These are phyloP conservation scores for Lasioglossum calceatum DNA, from an alignment of 2,888 invertebrate genomes.

Conservation along the genomic window DNA sequence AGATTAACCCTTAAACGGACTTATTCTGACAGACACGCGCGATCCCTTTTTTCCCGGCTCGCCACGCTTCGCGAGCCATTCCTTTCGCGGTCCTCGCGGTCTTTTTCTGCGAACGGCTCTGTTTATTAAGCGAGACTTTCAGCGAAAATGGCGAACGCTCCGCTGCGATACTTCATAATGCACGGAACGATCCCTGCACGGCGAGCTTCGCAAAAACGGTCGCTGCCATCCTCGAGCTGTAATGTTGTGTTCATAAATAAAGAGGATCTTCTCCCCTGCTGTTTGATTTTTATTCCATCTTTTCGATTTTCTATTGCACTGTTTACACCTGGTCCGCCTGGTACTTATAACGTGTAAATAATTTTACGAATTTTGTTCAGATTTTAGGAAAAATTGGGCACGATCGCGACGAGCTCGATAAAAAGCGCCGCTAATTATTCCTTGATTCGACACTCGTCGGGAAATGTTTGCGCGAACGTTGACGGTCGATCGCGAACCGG, in stretches of 20 bases:
- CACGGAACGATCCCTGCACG: neutral
- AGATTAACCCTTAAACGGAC: slow-evolving; percentile 62
- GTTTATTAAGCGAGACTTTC: slow-evolving; percentile 49
- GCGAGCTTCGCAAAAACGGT: neutral
- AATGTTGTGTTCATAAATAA: neutral
- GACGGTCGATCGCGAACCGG: slow-evolving; percentile 6
- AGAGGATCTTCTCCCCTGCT: neutral
- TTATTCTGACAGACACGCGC: slow-evolving; percentile 56
- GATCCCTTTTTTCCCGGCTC: slow-evolving; percentile 49
- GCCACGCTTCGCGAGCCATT: slow-evolving; percentile 52
- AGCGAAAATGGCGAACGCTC: slow-evolving; percentile 29
- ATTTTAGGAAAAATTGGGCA: neutral
- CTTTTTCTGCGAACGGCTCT: slow-evolving; percentile 26
- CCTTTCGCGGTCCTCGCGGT: slow-evolving; percentile 36
- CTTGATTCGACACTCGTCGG: slow-evolving; percentile 51
- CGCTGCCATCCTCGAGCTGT: neutral
- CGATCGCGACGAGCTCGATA: neutral
- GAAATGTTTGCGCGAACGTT: neutral
- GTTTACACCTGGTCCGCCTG: neutral
- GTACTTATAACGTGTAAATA: neutral
- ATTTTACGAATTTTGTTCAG: neutral
- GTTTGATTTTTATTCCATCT: no score
- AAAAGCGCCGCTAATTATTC: slow-evolving; percentile 40
- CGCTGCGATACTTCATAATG: neutral
- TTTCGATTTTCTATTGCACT: neutral